Evolutionary conservation across 2,888 invertebrate genomes (phyloP), one percentile per base, ranked within the genome.

Genomic region (Camponotus fellah): DNA sequence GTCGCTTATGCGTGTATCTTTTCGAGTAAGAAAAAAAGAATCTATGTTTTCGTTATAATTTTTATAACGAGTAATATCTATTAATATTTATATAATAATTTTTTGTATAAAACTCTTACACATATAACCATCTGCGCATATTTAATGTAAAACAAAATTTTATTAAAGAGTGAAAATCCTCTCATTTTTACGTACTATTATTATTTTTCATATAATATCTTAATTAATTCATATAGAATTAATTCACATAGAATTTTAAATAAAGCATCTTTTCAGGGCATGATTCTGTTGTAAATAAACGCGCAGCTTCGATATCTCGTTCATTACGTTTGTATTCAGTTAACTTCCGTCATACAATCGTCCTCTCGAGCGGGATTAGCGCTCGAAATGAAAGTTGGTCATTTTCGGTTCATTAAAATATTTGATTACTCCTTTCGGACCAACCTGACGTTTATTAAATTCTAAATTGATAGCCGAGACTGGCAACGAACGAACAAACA

Each of bases 371-470:
- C 58, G 46, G 26, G 82, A 82, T 65, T 53, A 56, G 56, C 43
- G 32, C 34, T 2, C 53, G 64, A 76, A 66, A 26, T 49, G 76
- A 80, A 85, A 56, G 40, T 77, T 58, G 43, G 21, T 46, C 64
- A 37, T 85, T 84, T 83, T 71, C 82, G 71, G 69, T 69, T 82
- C 58, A 80, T 77, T 82, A 76, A 81, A 84, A 69, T 84, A 71
- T 82, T 87, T 86, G 86, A 85, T 86, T 82, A 69, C 66, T 32
- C 14, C 37, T 46, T 65, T 46, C 71, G 26, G 60, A 71, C 26
- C 53, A 37, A 58, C 65, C 65, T 32, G 71, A 72, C 86, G 84
- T 88, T 88, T 88, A 88, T 88, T 87, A 88, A 87, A 88, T 84
- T 88, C 86, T 87, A 86, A 86, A 88, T 88, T 85, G 87, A 85